Base-by-base conservation (phyloP, 1,140 invertebrate species). In the Callitettix versicolor region DNA sequence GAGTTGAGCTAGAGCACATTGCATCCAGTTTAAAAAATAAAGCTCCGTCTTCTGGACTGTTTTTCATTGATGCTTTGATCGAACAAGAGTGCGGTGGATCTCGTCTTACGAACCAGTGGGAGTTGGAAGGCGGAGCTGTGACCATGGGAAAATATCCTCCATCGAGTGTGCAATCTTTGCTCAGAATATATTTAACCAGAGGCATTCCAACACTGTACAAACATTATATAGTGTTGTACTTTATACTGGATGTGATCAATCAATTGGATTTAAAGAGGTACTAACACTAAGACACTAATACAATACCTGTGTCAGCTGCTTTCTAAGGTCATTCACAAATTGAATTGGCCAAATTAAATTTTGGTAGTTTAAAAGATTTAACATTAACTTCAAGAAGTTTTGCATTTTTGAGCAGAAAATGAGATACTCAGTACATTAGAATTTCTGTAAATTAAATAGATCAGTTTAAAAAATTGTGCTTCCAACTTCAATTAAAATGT, bases 201-300 rank as follows among this genome's bases (percentile, higher is more conserved):
- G 79, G 66, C n/a, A 62, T 76, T 2, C 60, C 67, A 36, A 52
- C 69, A 4, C 60, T 77, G 12, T 72, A 76, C 33, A 94, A 93
- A 67, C 86, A 91, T 63, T 79, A 80, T 3, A 73, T 94, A 1
- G 73, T 86, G 0, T 76, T 88, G 14, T 95, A 95, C 62, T 66
- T 90, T 1, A 71, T 95, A 21, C 71, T 91, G 42, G 91, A 95
- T 64, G 70, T 94, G 9, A 41, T 22, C 34, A 30, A 30, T 30
- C 26, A 30, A 4, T 9, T 30, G 3, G 26, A 30, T 30, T 30
- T 9, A 30, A 30, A 30, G 26, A 30, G 26, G 26, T 30, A 30
- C n/a, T n/a, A 30, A 30, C 26, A 30, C n/a, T n/a, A n/a, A n/a
- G n/a, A 38, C n/a, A n/a, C 34, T 38, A 38, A 11, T 38, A 11